phyloP scores from a whole-genome alignment of 1,140 invertebrate genomes.

The Penaeus japonicus region DNA sequence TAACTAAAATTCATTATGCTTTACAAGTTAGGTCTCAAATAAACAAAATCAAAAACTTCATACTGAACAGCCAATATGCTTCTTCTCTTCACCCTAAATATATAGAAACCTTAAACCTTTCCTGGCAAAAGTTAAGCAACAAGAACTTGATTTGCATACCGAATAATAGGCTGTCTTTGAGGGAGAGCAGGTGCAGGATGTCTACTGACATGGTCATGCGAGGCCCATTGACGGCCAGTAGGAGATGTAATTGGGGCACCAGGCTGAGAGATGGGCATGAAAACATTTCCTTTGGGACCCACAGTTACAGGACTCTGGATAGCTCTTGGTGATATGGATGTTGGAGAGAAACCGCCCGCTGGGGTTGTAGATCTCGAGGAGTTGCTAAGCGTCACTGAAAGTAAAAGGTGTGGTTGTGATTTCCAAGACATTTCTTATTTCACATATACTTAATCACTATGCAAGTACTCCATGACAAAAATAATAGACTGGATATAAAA shows the following conservation, averaged over 20 bases:
- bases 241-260: conserved; percentile 62
- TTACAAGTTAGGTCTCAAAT: too few relatives aligned
- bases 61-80: too few relatives aligned
- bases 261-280: conserved; percentile 83
- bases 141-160: neutral
- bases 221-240: conserved; percentile 42
- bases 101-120: neutral
- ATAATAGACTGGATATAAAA: too few relatives aligned
- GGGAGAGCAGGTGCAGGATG: conserved; percentile 49
- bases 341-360: conserved; percentile 65
- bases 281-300: conserved; percentile 78
- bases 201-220: conserved; percentile 43
- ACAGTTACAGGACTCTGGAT: conserved; percentile 71
- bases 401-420: neutral
- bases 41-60: too few relatives aligned
- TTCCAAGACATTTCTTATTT: neutral
- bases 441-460: neutral
- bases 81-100: too few relatives aligned
- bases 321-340: conserved; percentile 63
- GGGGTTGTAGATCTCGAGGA: conserved; percentile 85
- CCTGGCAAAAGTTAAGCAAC: neutral
- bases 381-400: conserved; percentile 86
- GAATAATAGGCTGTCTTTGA: conserved; percentile 53
- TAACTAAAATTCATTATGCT: too few relatives aligned
- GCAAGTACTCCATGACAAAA: too few relatives aligned